phyloP scores from a whole-genome alignment of 2,888 invertebrate species.

The Tinea trinotella region DNA sequence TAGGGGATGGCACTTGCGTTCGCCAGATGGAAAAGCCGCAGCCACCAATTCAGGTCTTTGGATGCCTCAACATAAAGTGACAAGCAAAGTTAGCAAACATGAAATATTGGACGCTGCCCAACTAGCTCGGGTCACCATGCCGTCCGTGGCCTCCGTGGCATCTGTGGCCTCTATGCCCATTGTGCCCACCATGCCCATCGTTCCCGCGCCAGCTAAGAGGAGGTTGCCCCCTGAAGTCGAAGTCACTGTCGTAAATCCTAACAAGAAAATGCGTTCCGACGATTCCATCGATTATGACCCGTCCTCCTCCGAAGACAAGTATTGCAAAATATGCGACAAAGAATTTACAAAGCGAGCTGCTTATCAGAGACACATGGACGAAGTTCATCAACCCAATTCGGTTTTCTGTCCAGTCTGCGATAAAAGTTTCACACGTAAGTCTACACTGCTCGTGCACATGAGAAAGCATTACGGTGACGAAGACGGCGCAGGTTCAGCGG shows the following conservation, averaged over 20 bases:
- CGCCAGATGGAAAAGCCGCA: conserved; percentile 68
- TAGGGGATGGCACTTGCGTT: conserved; percentile 77
- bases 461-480: conserved; percentile 62
- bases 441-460: conserved; percentile 75
- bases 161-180: conserved; percentile 33
- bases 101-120: conserved; percentile 54
- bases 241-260: conserved; percentile 65
- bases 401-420: conserved; percentile 75
- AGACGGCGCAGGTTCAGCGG: conserved; percentile 43
- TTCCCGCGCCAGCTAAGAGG: conserved; percentile 43
- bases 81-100: conserved; percentile 64
- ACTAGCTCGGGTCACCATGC: conserved; percentile 34
- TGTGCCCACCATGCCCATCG: conserved; percentile 35
- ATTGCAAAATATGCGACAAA: conserved; percentile 74
- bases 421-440: conserved; percentile 74
- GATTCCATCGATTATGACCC: conserved; percentile 58
- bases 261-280: conserved; percentile 60
- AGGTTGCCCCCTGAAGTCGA: conserved; percentile 65
- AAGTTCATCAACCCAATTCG: conserved; percentile 66
- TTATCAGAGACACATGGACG: conserved; percentile 73
- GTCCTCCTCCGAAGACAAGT: conserved; percentile 64
- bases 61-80: conserved; percentile 70
- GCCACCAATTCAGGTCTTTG: conserved; percentile 65
- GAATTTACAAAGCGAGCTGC: conserved; percentile 74
- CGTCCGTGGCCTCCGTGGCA: conserved; percentile 32